A percentile compares a stretch with the other conserved stretches of the same genome.
Evolutionary conservation across 2,113 vertebrate genomes (phyloP).

Genomic region (Phrynosoma platyrhinos): DNA sequence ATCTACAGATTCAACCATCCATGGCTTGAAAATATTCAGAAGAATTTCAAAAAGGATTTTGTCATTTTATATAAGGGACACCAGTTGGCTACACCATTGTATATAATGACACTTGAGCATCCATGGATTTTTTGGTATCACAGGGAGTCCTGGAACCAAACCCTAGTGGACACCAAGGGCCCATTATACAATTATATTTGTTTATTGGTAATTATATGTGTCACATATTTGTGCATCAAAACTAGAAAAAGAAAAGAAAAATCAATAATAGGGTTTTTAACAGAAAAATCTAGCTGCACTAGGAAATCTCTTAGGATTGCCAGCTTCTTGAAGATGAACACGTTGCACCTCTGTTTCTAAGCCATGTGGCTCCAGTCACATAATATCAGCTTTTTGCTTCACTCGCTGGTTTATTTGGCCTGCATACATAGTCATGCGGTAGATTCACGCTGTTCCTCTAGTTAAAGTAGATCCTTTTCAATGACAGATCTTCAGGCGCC

Average conservation of each 20-base stretch:
- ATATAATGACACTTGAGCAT: no score
- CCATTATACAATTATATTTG: no score
- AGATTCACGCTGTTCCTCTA: constrained; percentile 43
- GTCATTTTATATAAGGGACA: no score
- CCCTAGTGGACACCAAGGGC: no score
- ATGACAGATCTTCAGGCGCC: constrained; percentile 25
- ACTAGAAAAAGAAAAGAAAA: background rate
- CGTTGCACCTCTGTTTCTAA: background rate
- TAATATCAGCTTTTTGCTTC: constrained; percentile 32
- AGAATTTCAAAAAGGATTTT: no score
- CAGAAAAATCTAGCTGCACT: constrained; percentile 8
- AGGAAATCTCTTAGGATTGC: constrained; percentile 34
- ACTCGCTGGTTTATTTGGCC: constrained; percentile 45
- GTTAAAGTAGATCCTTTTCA: constrained; percentile 34
- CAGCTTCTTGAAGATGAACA: constrained; percentile 35
- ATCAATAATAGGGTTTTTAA: constrained; percentile 15
- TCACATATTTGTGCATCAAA: background rate
- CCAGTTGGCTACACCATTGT: no score
- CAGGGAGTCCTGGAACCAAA: no score
- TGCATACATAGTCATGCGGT: background rate
- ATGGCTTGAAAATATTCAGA: no score
- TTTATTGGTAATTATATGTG: no score
- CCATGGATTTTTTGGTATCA: no score
- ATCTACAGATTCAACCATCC: no score
- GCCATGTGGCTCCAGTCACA: constrained; percentile 36